Base-by-base conservation (phyloP, 1,140 invertebrate genomes). In the Uloborus diversus region DNA sequence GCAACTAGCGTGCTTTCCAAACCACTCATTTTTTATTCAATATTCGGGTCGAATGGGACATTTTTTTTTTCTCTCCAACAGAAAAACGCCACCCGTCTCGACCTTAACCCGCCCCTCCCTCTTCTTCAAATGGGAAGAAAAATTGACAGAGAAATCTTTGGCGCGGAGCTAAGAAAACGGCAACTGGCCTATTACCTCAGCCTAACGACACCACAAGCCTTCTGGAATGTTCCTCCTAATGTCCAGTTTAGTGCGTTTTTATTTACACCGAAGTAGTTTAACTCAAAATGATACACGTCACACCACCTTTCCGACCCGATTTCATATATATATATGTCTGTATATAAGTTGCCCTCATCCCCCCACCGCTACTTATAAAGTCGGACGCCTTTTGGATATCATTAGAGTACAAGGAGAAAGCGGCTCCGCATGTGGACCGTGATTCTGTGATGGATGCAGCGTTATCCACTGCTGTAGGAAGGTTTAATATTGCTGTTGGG, bases 211-310 rank as follows among this genome's bases (percentile, higher is more conserved):
- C 73, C 73, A 28, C 73, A 78, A 42, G 59, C 71, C 56, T 37
- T 59, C 70, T 32, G 59, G 66, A 78, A 78, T 78, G 73, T 51
- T 57, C 73, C 73, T 20, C 57, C 73, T 78, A 78, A 78, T 78
- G 73, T 78, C 73, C 73, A 78, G 73, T 78, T 78, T 78, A 78
- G 47, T 78, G 73, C 61, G n/a, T 62, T 78, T 78, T 78, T 78
- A 78, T 78, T 78, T 78, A 66, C 73, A 78, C 73, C 57, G 62
- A 78, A 78, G 73, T 78, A 78, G 73, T 78, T 78, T 78, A 78
- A 78, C 73, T 66, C 61, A 78, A 78, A 78, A 66, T 78, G 73
- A 78, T 78, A 78, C 73, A 37, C 30, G 71, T 33, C 30, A 7
- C 56, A 25, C 23, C 65, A 14, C 27, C 49, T n/a, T 33, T 49